phyloP scores from a whole-genome alignment of 1,140 invertebrate genomes.

The Conus ventricosus region DNA sequence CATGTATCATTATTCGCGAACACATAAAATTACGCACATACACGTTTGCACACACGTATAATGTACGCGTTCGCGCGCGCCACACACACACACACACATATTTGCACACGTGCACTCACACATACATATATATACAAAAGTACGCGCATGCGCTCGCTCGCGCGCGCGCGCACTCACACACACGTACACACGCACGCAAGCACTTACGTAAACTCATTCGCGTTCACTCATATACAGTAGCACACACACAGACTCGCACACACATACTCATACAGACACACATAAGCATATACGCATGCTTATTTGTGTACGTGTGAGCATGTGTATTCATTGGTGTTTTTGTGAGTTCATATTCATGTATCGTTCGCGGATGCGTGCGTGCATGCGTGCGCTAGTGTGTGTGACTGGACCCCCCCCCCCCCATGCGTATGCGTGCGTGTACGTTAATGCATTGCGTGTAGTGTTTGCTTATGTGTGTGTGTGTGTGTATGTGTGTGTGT shows the following conservation, averaged over 20 bases:
- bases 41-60: background rate
- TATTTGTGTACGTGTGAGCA: background rate
- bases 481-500: conserved; percentile 14
- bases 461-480: conserved; percentile 15
- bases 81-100: background rate
- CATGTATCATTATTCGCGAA: background rate
- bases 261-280: conserved; percentile 7
- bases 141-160: background rate
- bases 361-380: background rate
- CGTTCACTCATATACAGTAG: background rate
- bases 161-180: background rate
- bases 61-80: too few relatives aligned
- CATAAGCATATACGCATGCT: background rate
- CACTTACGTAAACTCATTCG: background rate
- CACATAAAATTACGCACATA: background rate
- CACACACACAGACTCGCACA: background rate
- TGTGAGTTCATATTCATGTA: background rate
- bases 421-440: conserved; percentile 4
- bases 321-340: background rate
- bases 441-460: background rate
- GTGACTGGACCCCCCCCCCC: background rate
- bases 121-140: background rate
- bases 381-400: background rate
- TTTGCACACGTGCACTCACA: background rate
- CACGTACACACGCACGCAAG: background rate